Base-by-base conservation (phyloP, 2,113 vertebrate genomes). In the Notarius lentiginosus region DNA sequence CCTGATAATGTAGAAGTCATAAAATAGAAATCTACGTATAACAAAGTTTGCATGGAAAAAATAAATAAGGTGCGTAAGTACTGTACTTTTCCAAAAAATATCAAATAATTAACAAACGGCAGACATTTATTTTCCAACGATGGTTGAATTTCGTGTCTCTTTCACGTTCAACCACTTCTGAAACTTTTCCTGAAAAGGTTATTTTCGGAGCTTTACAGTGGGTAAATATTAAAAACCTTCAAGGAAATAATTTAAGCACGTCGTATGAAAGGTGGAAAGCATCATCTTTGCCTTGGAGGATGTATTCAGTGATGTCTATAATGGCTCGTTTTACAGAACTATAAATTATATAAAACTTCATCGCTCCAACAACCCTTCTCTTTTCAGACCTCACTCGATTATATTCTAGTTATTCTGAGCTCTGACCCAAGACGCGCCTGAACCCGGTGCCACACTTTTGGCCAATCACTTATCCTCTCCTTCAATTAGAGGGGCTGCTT, bases 401-500 rank as follows among this genome's bases (percentile, higher is more conserved):
- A 75, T 53, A 7, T 24, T 53, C 80, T 53, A 41, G 81, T 81
- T 81, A 81, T 58, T 41, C 77, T 12, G 65, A 24, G 53, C 30
- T 47, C 56, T 75, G 72, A 84, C 47, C 27, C 27, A 27, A 66
- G 55, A 86, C 65, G 11, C 11, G 27, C 70, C 68, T 66, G 30
- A 65, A 53, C 76, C 30, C 68, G 63, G 2, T 51, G 27, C 41
- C n/a, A 51, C 24, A 41, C 27, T 49, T 53, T 27, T 63, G 56
- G 82, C 76, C 81, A 66, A 79, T 83, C 70, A 75, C 47, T 51
- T 30, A 41, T 65, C 82, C 58, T 58, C 73, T 82, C 27, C 70
- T 34, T 87, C 84, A 83, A 90, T 87, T 86, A 87, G 63, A 58
- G 51, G 73, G 47, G 58, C 55, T 63, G 61, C 79, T 83, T 90